Conservation (phyloP, 1,140 invertebrate genomes). For the Drosophila setifemur region DNA sequence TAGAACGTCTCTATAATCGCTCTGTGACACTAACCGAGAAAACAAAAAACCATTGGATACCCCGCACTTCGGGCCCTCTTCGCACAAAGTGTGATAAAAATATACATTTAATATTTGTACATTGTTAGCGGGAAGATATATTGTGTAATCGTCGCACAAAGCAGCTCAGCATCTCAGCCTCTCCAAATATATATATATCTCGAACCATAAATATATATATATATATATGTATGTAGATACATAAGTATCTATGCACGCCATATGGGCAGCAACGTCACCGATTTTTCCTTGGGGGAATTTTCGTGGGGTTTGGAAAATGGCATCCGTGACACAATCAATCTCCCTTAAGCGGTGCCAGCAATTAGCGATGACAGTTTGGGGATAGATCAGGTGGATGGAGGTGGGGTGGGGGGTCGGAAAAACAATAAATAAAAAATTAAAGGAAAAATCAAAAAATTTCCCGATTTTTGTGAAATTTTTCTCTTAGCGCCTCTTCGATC, state of each 20-base stretch:
- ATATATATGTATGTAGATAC: background rate
- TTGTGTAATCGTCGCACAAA: constrained; percentile 61
- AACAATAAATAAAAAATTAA: background rate
- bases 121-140: constrained; percentile 79
- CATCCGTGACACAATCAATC: constrained; percentile 59
- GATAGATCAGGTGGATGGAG: constrained; percentile 4
- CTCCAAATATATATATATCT: background rate
- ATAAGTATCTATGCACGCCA: constrained; percentile 11
- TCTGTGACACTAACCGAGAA: constrained; percentile 78
- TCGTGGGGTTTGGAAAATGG: background rate
- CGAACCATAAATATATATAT: constrained; percentile 23
- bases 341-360: constrained; percentile 53
- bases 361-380: constrained; percentile 52
- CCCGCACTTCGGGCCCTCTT: background rate
- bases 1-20: constrained; percentile 74
- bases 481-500: constrained; percentile 2
- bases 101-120: constrained; percentile 80
- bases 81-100: constrained; percentile 75
- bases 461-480: constrained; percentile 1
- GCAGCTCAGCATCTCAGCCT: background rate
- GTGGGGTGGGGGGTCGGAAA: background rate
- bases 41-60: constrained; percentile 6
- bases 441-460: background rate
- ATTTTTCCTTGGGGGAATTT: background rate
- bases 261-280: constrained; percentile 45